phyloP scores from a whole-genome alignment of 2,888 invertebrate genomes.

The Mystacides longicornis region DNA sequence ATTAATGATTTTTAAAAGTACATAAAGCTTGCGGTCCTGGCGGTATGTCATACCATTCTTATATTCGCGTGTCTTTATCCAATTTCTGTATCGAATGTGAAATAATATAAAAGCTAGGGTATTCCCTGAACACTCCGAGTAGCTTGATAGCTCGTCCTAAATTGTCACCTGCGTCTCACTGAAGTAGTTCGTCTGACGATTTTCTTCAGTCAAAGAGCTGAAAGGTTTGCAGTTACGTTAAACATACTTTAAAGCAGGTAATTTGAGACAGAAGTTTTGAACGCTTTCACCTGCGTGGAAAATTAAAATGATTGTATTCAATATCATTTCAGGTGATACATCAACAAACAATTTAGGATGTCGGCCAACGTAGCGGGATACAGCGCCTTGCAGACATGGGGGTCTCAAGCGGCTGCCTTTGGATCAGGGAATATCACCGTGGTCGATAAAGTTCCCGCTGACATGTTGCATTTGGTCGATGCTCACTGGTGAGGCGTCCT shows the following conservation, averaged over 20 bases:
- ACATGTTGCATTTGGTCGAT: constrained; percentile 70
- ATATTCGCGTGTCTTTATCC: no score
- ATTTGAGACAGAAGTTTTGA: no score
- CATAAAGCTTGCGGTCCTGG: no score
- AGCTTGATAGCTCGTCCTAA: constrained; percentile 21
- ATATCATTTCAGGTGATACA: background rate
- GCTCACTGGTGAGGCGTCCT: constrained; percentile 61
- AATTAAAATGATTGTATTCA: no score
- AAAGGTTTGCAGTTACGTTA: no score
- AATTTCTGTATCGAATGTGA: constrained; percentile 20
- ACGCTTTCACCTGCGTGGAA: no score
- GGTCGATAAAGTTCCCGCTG: constrained; percentile 70
- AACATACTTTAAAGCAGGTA: constrained; percentile 21
- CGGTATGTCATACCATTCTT: no score
- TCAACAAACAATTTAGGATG: constrained; percentile 32
- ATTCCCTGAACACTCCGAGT: constrained; percentile 14
- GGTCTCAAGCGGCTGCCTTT: constrained; percentile 43
- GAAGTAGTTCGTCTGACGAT: constrained; percentile 50
- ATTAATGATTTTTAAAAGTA: no score
- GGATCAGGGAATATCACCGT: constrained; percentile 66
- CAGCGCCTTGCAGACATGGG: constrained; percentile 45
- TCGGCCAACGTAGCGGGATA: constrained; percentile 35
- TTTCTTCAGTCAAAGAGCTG: constrained; percentile 44
- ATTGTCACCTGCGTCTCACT: constrained; percentile 28
- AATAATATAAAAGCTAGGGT: constrained; percentile 18